phyloP scores from a whole-genome alignment of 2,888 invertebrate genomes.

The Aspidapion aeneum region DNA sequence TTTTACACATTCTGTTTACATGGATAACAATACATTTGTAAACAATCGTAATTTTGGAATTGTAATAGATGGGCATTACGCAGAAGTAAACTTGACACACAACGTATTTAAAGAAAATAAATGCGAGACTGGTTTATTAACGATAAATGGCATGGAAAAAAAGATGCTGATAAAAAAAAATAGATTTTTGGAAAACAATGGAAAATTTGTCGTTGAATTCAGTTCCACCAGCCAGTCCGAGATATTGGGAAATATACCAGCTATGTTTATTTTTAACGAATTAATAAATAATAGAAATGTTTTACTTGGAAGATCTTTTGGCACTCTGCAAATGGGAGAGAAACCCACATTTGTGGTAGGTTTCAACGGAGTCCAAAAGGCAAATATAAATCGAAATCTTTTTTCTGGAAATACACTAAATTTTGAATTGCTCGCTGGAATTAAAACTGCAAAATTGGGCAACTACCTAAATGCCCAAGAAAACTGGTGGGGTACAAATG shows the following conservation, averaged over 20 bases:
- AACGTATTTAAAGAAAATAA: constrained; percentile 82
- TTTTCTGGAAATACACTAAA: constrained; percentile 79
- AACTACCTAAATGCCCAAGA: constrained; percentile 84
- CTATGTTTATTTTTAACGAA: constrained; percentile 74
- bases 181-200: constrained; percentile 73
- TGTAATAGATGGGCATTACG: constrained; percentile 89
- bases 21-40: constrained; percentile 84
- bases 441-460: constrained; percentile 81
- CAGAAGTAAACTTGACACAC: constrained; percentile 80
- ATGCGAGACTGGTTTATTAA: constrained; percentile 77
- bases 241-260: constrained; percentile 80
- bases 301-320: constrained; percentile 37
- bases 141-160: constrained; percentile 95
- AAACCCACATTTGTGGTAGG: constrained; percentile 83
- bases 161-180: constrained; percentile 81
- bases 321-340: constrained; percentile 42
- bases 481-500: constrained; percentile 95
- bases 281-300: constrained; percentile 65
- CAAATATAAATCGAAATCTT: constrained; percentile 84
- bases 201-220: constrained; percentile 82
- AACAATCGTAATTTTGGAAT: constrained; percentile 83
- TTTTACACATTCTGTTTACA: constrained; percentile 85
- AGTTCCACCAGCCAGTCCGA: constrained; percentile 90
- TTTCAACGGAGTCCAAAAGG: constrained; percentile 92
- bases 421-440: constrained; percentile 91